Evolutionary conservation across 1,140 invertebrate species (phyloP).

Genomic region (Rhagoletis zephyria): DNA sequence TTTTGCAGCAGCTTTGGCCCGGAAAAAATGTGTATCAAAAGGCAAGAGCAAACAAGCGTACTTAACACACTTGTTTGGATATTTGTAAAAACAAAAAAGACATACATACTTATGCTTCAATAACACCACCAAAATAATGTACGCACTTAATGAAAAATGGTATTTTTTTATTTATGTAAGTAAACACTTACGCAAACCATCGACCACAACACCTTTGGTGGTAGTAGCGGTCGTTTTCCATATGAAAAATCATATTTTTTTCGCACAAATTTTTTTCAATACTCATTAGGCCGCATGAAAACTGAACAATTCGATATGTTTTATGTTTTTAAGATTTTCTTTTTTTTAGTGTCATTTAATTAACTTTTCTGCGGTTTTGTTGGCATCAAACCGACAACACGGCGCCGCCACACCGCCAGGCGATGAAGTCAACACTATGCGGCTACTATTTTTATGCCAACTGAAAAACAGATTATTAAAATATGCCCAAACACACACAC

Average conservation of each 20-base stretch:
- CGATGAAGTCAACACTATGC: slow-evolving; percentile 4
- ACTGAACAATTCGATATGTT: neutral
- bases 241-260: neutral
- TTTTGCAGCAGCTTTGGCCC: neutral
- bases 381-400: slow-evolving; percentile 16
- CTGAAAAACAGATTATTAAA: neutral
- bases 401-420: neutral
- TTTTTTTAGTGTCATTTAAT: neutral
- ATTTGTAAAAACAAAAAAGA: neutral
- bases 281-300: neutral
- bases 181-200: neutral
- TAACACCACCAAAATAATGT: neutral
- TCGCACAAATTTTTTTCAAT: neutral
- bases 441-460: slow-evolving; percentile 26
- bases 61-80: neutral
- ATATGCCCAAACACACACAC: neutral
- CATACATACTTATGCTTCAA: neutral
- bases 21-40: neutral
- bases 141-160: neutral
- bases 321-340: neutral
- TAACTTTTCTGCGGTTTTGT: slow-evolving; percentile 30
- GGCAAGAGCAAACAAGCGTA: neutral
- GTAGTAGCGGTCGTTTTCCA: neutral
- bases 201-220: neutral
- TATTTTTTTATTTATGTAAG: neutral